A percentile compares a stretch with the other conserved stretches of the same genome.
Evolutionary conservation across 2,797 vertebrate genomes (phyloP).

Genomic region (Aldrovandia affinis): DNA sequence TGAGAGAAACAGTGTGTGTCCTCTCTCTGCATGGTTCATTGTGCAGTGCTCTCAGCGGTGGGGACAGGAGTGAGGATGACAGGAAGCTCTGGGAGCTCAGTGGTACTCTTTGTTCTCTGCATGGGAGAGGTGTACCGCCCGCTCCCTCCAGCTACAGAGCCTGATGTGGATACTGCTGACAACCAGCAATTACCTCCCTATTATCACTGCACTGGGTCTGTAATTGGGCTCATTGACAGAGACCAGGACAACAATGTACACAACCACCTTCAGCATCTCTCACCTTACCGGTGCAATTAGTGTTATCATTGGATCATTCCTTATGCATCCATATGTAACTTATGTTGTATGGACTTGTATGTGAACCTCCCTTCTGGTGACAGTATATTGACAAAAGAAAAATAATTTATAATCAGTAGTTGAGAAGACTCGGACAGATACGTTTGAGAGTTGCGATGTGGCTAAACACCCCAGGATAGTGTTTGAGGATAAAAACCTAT

Average conservation of each 20-base stretch:
- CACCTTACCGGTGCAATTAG: constrained; percentile 28
- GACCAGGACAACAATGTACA: constrained; percentile 32
- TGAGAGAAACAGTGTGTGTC: neutral
- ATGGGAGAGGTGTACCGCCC: constrained; percentile 44
- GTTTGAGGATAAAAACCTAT: neutral
- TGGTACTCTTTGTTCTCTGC: constrained; percentile 56
- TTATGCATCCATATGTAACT: constrained; percentile 48
- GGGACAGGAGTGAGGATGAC: constrained; percentile 33
- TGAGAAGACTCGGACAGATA: neutral
- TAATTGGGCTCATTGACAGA: constrained; percentile 24
- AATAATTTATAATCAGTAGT: constrained; percentile 3
- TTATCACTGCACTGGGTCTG: constrained; percentile 1
- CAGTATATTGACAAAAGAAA: constrained; percentile 24
- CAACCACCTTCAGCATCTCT: constrained; percentile 30
- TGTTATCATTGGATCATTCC: constrained; percentile 21
- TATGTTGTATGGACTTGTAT: neutral
- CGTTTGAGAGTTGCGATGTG: neutral
- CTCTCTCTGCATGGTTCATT: neutral
- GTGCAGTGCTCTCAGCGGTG: constrained; percentile 21
- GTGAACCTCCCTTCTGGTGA: neutral
- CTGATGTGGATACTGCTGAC: constrained; percentile 63
- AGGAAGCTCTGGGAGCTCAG: neutral
- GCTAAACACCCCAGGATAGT: neutral
- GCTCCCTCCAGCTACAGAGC: neutral
- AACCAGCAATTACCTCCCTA: constrained; percentile 27